These are phyloP conservation scores for Fukomys damarensis DNA, from an alignment of 2,113 vertebrate genomes.

Conservation along the genomic window DNA sequence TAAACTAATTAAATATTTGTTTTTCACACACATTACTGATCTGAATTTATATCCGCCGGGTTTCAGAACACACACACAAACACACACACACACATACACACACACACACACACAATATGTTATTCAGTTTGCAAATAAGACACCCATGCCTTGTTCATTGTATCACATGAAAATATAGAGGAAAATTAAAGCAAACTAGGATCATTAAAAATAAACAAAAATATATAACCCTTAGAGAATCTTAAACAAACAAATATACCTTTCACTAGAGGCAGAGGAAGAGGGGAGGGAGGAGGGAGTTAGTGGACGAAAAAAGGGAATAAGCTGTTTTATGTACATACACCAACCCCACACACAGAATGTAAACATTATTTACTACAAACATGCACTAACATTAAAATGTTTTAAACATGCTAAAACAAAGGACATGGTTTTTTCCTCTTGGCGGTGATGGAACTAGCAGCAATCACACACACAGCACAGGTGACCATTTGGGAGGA, in stretches of 20 bases:
- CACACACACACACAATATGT: neutral
- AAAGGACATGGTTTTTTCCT: neutral
- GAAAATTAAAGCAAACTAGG: neutral
- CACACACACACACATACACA: neutral
- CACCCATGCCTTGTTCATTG: neutral
- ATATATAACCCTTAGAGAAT: neutral
- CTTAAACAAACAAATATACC: neutral
- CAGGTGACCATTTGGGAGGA: slow-evolving; percentile 58
- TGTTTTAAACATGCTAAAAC: neutral
- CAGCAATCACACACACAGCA: neutral
- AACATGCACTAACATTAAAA: neutral
- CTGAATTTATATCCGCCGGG: neutral
- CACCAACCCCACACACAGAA: neutral
- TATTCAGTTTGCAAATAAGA: slow-evolving; percentile 27
- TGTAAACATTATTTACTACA: no score
- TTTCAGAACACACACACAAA: neutral
- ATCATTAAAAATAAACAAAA: slow-evolving; percentile 37
- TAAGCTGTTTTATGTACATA: neutral
- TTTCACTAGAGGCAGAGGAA: neutral
- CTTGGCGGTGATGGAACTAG: neutral
- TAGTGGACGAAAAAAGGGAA: neutral
- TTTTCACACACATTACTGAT: neutral
- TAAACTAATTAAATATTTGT: slow-evolving; percentile 28
- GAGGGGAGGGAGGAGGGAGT: neutral
- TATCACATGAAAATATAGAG: neutral